These are phyloP conservation scores for Caenorhabditis sulstoni DNA, from an alignment of 2,888 invertebrate species.

Conservation along the genomic window DNA sequence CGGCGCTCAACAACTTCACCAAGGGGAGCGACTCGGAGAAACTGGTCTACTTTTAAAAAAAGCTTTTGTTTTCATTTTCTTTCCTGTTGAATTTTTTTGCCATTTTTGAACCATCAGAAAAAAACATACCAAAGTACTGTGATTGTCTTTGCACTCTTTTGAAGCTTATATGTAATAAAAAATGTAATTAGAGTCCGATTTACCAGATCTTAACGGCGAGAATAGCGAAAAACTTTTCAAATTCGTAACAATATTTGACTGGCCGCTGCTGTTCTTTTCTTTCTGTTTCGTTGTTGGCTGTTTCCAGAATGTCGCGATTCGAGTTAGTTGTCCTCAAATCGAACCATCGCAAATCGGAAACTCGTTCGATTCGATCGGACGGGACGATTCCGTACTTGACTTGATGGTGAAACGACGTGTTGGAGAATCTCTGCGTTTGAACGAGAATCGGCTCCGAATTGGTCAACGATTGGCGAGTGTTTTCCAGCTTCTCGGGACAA, in stretches of 20 bases:
- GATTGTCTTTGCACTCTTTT: too few species aligned
- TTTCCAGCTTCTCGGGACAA: conserved; percentile 4
- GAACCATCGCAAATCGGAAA: conserved; percentile 23
- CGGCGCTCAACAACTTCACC: conserved; percentile 50
- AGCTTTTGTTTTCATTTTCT: conserved; percentile 5
- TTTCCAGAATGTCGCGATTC: conserved; percentile 5
- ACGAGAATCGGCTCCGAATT: conserved; percentile 5
- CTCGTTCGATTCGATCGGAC: neutral
- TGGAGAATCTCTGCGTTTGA: conserved; percentile 6
- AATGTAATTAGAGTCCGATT: conserved; percentile 3
- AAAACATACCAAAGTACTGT: neutral
- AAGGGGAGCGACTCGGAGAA: conserved; percentile 58
- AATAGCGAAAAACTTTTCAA: conserved; percentile 41
- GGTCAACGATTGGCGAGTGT: conserved; percentile 2
- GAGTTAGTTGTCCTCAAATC: neutral
- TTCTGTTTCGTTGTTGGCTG: too few species aligned
- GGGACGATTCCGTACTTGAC: neutral
- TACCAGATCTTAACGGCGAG: conserved; percentile 45
- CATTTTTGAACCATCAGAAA: neutral
- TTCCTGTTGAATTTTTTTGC: conserved; percentile 1
- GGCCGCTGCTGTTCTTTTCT: too few species aligned
- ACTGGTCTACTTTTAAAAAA: conserved; percentile 63
- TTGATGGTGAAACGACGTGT: neutral
- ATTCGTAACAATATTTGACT: conserved; percentile 2
- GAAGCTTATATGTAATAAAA: conserved; percentile 5